Percentiles rank a stretch among this genome's conserved stretches.
Evolutionary conservation across 1,140 invertebrate species (phyloP).

Genomic region (Zelostemma sp.): DNA sequence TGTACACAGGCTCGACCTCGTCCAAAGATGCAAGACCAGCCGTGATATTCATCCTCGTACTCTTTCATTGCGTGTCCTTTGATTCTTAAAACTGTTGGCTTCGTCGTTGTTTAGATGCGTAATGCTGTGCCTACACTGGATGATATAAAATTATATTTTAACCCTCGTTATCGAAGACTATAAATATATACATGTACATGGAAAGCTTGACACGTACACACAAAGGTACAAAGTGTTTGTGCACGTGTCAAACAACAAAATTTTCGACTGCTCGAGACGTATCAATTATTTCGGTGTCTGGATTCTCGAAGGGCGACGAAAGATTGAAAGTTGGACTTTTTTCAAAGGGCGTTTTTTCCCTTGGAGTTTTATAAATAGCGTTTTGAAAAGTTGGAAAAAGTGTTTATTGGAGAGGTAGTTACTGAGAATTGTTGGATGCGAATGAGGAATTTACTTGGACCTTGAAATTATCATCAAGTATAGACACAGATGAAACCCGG

Average conservation of each 20-base stretch:
- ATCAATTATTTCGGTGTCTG: too few relatives aligned
- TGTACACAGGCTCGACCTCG: too few relatives aligned
- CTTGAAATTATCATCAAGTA: slow-evolving; percentile 5
- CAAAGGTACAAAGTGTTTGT: too few relatives aligned
- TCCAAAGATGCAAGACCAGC: not conserved
- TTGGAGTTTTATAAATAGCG: too few relatives aligned
- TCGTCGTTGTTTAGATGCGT: slow-evolving; percentile 5
- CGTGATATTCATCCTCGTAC: not conserved
- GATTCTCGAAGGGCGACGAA: too few relatives aligned
- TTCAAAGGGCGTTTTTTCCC: too few relatives aligned
- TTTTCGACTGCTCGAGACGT: too few relatives aligned
- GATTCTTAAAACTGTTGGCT: not conserved
- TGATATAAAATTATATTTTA: slow-evolving; percentile 1
- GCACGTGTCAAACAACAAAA: too few relatives aligned
- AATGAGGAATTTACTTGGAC: not conserved
- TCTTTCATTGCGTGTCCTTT: slow-evolving; percentile 1
- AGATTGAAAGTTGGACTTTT: too few relatives aligned
- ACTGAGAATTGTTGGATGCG: too few relatives aligned
- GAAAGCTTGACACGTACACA: not conserved
- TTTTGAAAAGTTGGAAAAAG: too few relatives aligned
- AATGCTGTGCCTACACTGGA: slow-evolving; percentile 5
- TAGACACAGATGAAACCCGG: slow-evolving; percentile 2
- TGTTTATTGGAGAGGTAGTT: too few relatives aligned
- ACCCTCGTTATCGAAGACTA: not conserved
- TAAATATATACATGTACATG: not conserved